Evolutionary conservation across 2,888 invertebrate genomes (phyloP), one percentile per base, ranked within the genome.

Genomic region (Amphipoea lucens): DNA sequence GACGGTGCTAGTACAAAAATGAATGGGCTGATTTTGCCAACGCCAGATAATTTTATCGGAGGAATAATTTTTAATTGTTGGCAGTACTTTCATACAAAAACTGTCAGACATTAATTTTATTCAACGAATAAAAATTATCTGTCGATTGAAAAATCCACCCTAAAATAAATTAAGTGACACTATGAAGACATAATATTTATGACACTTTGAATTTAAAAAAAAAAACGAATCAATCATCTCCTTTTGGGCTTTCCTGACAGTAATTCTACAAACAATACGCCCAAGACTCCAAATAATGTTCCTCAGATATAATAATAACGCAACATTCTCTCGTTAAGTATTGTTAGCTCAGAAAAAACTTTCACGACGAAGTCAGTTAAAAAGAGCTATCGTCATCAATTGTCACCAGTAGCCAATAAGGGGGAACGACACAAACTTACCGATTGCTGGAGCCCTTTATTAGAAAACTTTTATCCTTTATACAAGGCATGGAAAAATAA

Each of bases 341-440:
- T 83, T 88, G 87, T 86, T 89, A 86, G 74, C 79, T 87, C 78
- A 80, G 79, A 87, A 84, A 81, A 84, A 93, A 93, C 88, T 93
- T 93, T 88, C 87, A 90, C 92, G 87, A 76, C 89, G 89, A 95
- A 95, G 95, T 94, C 93, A 94, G 94, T 95, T 95, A 95, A 95
- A 95, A 95, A 95, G 94, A 95, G 92, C 95, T 93, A 95, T 95
- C 90, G 93, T 92, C 94, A 96, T 96, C 96, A 96, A 96, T 96
- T 96, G 96, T 96, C 96, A 96, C 96, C 95, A 92, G 94, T 94
- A 94, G 92, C 95, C 95, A 96, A 96, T 96, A 96, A 96, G 93
- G 92, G 93, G 88, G 92, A 93, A 93, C 91, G 90, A 88, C 91
- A 91, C 80, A 93, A 96, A 94, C 94, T 95, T 94, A 93, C 92